These are phyloP conservation scores for Phrynocephalus forsythii DNA, from an alignment of 2,797 vertebrate species.

Conservation along the genomic window DNA sequence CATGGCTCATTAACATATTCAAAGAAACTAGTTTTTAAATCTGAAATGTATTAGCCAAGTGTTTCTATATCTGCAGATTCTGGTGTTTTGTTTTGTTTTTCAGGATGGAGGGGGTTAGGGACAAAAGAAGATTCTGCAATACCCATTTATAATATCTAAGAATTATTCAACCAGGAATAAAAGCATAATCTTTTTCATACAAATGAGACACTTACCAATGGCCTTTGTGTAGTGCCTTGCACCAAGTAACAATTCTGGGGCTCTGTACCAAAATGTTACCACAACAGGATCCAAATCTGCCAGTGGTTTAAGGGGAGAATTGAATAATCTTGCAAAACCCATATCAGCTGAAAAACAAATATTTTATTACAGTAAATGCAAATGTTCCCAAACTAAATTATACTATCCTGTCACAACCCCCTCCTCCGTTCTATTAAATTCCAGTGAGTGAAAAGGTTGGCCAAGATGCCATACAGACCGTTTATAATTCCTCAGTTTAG, in stretches of 20 bases:
- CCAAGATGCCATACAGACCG: neutral
- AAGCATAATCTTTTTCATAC: neutral
- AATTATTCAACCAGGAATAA: neutral
- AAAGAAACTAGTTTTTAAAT: neutral
- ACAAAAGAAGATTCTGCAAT: neutral
- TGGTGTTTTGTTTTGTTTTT: too few relatives aligned
- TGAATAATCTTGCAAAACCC: conserved; percentile 91
- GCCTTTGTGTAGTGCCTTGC: conserved; percentile 98
- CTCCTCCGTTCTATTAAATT: neutral
- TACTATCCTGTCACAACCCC: neutral
- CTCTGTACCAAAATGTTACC: conserved; percentile 93
- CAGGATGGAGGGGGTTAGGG: too few relatives aligned
- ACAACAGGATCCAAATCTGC: conserved; percentile 92
- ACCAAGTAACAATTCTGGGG: conserved; percentile 89
- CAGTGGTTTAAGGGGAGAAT: conserved; percentile 89
- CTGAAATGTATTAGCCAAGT: neutral
- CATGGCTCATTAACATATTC: neutral
- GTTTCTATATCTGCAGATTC: neutral
- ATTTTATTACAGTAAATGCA: conserved; percentile 15
- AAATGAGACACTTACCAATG: conserved; percentile 86
- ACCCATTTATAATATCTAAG: neutral
- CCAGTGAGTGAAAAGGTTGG: neutral
- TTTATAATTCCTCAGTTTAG: neutral
- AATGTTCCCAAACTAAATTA: neutral
- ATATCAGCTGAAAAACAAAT: conserved; percentile 85